Evolutionary conservation across 2,888 invertebrate genomes (phyloP), one percentile per base, ranked within the genome.

Genomic region (Criorhina ranunculi): DNA sequence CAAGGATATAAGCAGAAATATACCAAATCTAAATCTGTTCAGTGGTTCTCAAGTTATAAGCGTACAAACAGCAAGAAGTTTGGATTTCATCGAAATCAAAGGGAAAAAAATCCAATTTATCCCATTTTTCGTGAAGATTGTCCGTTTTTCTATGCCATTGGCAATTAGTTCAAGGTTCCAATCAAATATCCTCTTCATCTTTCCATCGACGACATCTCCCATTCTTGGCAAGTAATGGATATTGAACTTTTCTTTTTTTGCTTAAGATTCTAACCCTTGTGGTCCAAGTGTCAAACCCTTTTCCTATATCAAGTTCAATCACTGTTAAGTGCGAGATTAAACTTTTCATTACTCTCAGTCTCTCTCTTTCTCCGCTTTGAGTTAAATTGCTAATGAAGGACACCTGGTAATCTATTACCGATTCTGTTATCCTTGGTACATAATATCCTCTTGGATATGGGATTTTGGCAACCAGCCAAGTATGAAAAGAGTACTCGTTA

Each of bases 331-430:
- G 31, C 53, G 8, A 53, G 9, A 53, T 53, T 53, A 33, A 53
- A 53, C 31, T 31, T 53, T 53, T 53, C 53, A 53, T 53, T 53
- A 53, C 15, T 31, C 53, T 24, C 24, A 24, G 2, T 24, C 24
- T 24, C 24, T 24, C 2, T 24, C 24, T 1, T 24, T 24, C 24
- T 24, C 2, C 24, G 24, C 24, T 24, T 9, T 53, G 33, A 31
- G 11, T 44, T 17, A 62, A 31, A 44, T 2, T 17, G 8, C 62
- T 46, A 62, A 60, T 44, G 31, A 44, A 40, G 57, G 19, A 40
- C 17, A 19, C 40, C 24, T 17, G 24, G 29, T 40, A 59, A 29
- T 24, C 59, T 37, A 24, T 40, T 40, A 46, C 17, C 44, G 44
- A 62, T n/a, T 33, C 17, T 33, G 15, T 33, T 46, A n/a, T 33